A percentile compares a stretch with the other conserved stretches of the same genome.
Evolutionary conservation across 2,797 vertebrate species (phyloP).

Genomic region (Echeneis naucrates): DNA sequence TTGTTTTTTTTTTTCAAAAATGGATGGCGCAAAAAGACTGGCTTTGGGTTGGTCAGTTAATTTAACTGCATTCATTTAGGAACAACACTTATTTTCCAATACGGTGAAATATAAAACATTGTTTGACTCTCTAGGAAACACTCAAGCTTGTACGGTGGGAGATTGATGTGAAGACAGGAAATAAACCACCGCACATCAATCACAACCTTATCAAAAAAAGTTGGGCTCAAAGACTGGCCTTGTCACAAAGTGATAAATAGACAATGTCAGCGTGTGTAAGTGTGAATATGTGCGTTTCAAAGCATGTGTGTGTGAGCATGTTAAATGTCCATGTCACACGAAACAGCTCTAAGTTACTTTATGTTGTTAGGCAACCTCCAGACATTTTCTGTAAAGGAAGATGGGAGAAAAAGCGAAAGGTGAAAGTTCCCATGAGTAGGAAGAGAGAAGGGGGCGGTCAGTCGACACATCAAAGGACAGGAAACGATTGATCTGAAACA

Average conservation of each 20-base stretch:
- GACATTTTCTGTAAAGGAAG: no score
- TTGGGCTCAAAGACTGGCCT: slow-evolving; percentile 37
- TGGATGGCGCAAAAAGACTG: no score
- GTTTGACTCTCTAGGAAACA: neutral
- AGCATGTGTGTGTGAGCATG: neutral
- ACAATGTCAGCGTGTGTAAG: slow-evolving; percentile 8
- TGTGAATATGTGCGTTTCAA: neutral
- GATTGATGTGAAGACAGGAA: slow-evolving; percentile 39
- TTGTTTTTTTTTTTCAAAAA: no score
- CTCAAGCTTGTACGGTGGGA: neutral
- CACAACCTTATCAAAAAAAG: slow-evolving; percentile 44
- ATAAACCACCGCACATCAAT: slow-evolving; percentile 35
- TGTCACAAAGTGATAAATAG: slow-evolving; percentile 40
- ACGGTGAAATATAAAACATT: neutral
- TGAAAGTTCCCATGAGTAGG: no score
- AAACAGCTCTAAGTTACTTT: neutral
- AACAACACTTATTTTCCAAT: neutral
- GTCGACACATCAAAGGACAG: neutral
- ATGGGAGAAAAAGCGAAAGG: no score
- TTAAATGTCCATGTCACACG: neutral
- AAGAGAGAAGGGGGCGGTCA: neutral
- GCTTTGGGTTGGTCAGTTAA: no score
- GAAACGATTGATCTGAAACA: neutral
- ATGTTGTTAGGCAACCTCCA: neutral
- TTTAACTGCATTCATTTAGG: neutral